Evolutionary conservation across 2,888 invertebrate genomes (phyloP), one percentile per base, ranked within the genome.

Genomic region (Sesia bembeciformis): DNA sequence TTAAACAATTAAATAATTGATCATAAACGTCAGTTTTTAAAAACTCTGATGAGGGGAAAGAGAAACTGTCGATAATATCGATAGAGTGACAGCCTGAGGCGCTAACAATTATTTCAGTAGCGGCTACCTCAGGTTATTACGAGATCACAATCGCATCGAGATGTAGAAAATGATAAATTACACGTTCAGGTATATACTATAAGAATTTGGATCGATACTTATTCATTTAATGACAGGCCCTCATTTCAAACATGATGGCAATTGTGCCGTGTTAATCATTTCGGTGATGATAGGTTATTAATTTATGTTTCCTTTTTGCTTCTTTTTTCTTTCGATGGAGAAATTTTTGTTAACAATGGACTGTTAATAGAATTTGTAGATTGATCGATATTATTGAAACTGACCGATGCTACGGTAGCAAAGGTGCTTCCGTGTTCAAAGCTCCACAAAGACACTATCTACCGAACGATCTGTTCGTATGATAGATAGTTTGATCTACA

Each of bases 51-150:
- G 46, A 46, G 46, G 43, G 43, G 43, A 46, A 46, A 46, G 43
- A 23, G 46, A 46, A 46, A 6, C 46, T 46, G 23, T 46, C 46
- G 46, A 46, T 46, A 46, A 57, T 57, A 62, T 62, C 60, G 61
- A 66, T 56, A 53, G 56, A 68, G 64, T 64, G 56, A 52, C 49
- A 58, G 77, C 82, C 76, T 56, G 56, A 62, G 80, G 83, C 82
- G 68, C 62, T 68, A 71, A 74, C 77, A 69, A 72, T 68, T 65
- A 67, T 66, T 66, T 63, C 77, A 62, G 82, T 79, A 82, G 83
- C 81, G 56, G 69, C 71, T 75, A 69, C 74, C 66, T 68, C 63
- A 60, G 70, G 70, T 66, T 69, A 39, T 39, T 38, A 50, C 50
- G 7, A 71, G 72, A 74, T 69, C 62, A 65, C 67, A 73, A 78